phyloP scores from a whole-genome alignment of 2,888 invertebrate species.

The Orthonevra nobilis region DNA sequence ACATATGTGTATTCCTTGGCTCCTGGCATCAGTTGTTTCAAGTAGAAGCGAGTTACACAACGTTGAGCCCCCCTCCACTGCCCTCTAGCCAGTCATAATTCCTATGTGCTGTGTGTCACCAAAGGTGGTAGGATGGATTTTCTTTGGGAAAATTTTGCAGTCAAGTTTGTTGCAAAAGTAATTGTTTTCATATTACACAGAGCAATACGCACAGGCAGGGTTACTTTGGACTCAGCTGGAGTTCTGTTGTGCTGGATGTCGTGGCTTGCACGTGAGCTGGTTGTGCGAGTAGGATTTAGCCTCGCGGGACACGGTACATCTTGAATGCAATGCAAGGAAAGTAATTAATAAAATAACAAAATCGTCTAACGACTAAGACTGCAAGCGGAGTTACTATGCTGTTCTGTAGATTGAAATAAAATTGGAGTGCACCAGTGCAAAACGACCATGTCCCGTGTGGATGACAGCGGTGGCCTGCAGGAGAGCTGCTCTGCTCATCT shows the following conservation, averaged over 20 bases:
- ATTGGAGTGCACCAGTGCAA: neutral
- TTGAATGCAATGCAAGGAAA: constrained; percentile 38
- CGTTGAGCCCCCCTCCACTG: neutral
- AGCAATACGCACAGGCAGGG: neutral
- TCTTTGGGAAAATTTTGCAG: constrained; percentile 45
- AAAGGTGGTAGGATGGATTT: constrained; percentile 26
- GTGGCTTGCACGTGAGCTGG: constrained; percentile 40
- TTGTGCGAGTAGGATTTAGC: constrained; percentile 12
- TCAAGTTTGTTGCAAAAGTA: constrained; percentile 49
- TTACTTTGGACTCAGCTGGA: constrained; percentile 47
- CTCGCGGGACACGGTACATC: constrained; percentile 1
- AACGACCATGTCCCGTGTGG: too few relatives aligned
- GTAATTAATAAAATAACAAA: constrained; percentile 62
- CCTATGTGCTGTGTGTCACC: constrained; percentile 28
- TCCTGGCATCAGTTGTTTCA: constrained; percentile 10
- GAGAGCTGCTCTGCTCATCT: too few relatives aligned
- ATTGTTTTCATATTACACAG: constrained; percentile 58
- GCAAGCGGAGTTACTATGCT: constrained; percentile 32
- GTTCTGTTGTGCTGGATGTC: constrained; percentile 14
- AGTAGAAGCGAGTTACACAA: constrained; percentile 15
- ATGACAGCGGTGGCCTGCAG: too few relatives aligned
- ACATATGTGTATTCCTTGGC: too few relatives aligned
- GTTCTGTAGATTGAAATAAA: constrained; percentile 6
- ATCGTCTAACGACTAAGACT: constrained; percentile 45
- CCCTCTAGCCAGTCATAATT: constrained; percentile 20